Conservation (phyloP, 1,140 invertebrate genomes). For the Pentalonia nigronervosa region DNA sequence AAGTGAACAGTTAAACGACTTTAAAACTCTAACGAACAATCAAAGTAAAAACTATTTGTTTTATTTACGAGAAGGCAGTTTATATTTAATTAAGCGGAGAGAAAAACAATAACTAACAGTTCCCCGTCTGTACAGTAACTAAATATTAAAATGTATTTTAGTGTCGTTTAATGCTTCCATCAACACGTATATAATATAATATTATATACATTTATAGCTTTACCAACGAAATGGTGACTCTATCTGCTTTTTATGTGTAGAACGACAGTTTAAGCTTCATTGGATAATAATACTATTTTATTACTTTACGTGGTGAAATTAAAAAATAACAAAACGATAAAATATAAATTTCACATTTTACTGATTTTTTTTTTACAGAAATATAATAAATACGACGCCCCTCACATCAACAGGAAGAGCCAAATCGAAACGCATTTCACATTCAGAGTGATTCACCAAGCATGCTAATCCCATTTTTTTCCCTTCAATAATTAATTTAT, state of each 20-base stretch:
- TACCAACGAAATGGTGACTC: neutral
- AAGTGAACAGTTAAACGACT: neutral
- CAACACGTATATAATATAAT: neutral
- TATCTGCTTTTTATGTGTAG: neutral
- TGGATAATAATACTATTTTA: constrained; percentile 7
- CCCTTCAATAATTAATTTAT: neutral
- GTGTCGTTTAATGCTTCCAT: neutral
- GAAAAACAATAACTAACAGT: neutral
- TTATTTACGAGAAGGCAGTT: neutral
- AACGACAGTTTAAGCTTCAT: neutral
- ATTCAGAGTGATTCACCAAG: neutral
- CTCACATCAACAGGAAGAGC: neutral
- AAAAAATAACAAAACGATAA: neutral
- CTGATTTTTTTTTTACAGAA: neutral
- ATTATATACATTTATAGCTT: neutral
- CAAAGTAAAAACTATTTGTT: neutral
- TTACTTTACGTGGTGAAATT: constrained; percentile 12
- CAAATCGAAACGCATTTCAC: neutral
- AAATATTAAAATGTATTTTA: constrained; percentile 14
- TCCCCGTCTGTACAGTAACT: neutral
- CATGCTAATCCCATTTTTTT: neutral
- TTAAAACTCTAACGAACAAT: neutral
- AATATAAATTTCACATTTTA: constrained; percentile 3
- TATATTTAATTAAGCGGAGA: neutral
- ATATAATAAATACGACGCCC: neutral